A percentile compares a stretch with the other conserved stretches of the same genome.
phyloP scores from a whole-genome alignment of 2,888 invertebrate species.

The Encarsia formosa region DNA sequence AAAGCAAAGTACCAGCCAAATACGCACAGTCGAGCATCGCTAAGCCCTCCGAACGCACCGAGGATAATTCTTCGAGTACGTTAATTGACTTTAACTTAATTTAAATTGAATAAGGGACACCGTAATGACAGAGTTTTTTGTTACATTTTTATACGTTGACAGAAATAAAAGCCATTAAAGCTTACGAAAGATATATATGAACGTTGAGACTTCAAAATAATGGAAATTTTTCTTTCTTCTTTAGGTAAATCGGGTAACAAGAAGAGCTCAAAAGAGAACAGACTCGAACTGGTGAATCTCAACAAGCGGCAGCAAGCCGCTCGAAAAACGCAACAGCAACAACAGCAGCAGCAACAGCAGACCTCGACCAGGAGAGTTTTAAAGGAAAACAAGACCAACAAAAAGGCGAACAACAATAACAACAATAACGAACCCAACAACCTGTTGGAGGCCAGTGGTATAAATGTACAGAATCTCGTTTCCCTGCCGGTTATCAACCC shows the following conservation, averaged over 20 bases:
- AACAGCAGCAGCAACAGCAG: slow-evolving; percentile 17
- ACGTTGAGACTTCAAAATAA: too few species aligned
- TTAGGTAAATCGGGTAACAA: slow-evolving; percentile 28
- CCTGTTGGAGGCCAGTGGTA: slow-evolving; percentile 20
- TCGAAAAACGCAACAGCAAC: slow-evolving; percentile 26
- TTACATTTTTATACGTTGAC: too few species aligned
- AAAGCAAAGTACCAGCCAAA: slow-evolving; percentile 18
- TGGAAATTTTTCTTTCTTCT: background rate
- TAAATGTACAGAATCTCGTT: slow-evolving; percentile 41
- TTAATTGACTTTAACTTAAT: background rate
- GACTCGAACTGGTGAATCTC: slow-evolving; percentile 28
- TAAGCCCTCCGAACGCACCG: slow-evolving; percentile 17
- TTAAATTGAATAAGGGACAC: background rate
- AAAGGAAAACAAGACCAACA: slow-evolving; percentile 47
- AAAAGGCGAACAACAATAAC: slow-evolving; percentile 31
- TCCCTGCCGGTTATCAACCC: slow-evolving; percentile 39
- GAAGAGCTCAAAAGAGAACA: slow-evolving; percentile 41
- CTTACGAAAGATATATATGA: too few species aligned
- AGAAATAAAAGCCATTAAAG: too few species aligned
- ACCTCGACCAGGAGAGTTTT: slow-evolving; percentile 39
- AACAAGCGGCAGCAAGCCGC: slow-evolving; percentile 27
- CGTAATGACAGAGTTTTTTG: too few species aligned
- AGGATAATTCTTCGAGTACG: slow-evolving; percentile 5
- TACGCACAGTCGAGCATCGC: slow-evolving; percentile 16
- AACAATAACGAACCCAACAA: slow-evolving; percentile 1